phyloP scores from a whole-genome alignment of 2,113 vertebrate species.

The Coregonus clupeaformis region DNA sequence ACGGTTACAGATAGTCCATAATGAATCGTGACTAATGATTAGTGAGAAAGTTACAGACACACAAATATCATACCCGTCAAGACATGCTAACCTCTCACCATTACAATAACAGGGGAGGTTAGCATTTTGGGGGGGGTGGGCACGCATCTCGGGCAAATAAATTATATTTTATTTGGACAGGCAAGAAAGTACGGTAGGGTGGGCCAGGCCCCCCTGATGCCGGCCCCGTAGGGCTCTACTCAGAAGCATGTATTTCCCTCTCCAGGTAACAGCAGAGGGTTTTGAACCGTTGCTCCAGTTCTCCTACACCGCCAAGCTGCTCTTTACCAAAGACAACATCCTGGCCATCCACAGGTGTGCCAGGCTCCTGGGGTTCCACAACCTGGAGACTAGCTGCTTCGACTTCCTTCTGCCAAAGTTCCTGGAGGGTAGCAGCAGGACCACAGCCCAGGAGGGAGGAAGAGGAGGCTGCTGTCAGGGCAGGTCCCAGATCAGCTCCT shows the following conservation, averaged over 20 bases:
- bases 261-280: slow-evolving; percentile 89
- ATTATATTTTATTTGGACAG: no score
- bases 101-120: no score
- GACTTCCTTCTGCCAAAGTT: slow-evolving; percentile 92
- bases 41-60: no score
- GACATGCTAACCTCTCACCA: no score
- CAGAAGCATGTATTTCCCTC: neutral
- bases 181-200: no score
- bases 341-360: slow-evolving; percentile 86
- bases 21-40: no score
- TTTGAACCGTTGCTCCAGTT: slow-evolving; percentile 94
- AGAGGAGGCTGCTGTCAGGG: slow-evolving; percentile 60
- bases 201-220: no score
- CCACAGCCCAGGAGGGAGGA: slow-evolving; percentile 66
- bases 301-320: slow-evolving; percentile 91
- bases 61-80: no score
- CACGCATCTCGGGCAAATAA: no score
- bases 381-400: slow-evolving; percentile 92
- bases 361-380: slow-evolving; percentile 83
- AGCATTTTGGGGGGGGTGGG: no score
- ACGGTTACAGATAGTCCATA: no score
- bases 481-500: neutral
- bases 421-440: slow-evolving; percentile 66
- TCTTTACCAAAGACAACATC: slow-evolving; percentile 93
- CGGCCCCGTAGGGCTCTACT: no score